phyloP scores from a whole-genome alignment of 2,113 vertebrate species.

The Psilopsiagon aurifrons region DNA sequence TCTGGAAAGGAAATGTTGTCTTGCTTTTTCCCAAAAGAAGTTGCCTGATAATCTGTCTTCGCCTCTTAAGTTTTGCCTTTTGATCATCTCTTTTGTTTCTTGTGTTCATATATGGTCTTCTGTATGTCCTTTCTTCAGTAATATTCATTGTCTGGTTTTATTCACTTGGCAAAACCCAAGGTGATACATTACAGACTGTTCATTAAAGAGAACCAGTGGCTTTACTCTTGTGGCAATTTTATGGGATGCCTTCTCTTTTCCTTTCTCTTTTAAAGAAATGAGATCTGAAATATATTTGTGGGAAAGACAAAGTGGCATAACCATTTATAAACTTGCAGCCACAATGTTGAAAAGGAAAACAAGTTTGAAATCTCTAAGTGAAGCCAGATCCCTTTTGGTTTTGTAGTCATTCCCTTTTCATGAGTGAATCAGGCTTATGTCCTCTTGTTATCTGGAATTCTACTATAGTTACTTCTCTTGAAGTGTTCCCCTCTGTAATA shows the following conservation, averaged over 20 bases:
- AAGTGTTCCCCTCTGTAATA: not conserved
- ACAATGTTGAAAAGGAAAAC: not conserved
- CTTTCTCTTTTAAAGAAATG: not conserved
- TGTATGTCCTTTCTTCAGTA: not conserved
- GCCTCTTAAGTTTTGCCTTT: not conserved
- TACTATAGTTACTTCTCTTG: not conserved
- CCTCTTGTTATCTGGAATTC: not conserved
- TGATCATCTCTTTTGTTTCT: not conserved
- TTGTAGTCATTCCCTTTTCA: not conserved
- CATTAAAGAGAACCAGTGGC: not conserved
- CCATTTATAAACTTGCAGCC: not conserved
- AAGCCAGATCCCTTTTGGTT: not conserved
- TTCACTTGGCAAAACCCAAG: not conserved
- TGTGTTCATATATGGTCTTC: not conserved
- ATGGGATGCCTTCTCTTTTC: not conserved
- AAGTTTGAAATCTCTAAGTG: not conserved
- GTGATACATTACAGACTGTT: not conserved
- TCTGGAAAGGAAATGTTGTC: not conserved
- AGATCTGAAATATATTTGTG: not conserved
- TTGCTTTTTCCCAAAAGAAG: not conserved
- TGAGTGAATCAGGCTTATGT: not conserved
- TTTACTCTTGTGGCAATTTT: not conserved
- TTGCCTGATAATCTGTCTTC: not conserved
- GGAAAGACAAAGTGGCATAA: not conserved
- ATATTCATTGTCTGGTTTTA: not conserved